Conservation (phyloP, 2,888 invertebrate species). For the Tetanocera ferruginea region DNA sequence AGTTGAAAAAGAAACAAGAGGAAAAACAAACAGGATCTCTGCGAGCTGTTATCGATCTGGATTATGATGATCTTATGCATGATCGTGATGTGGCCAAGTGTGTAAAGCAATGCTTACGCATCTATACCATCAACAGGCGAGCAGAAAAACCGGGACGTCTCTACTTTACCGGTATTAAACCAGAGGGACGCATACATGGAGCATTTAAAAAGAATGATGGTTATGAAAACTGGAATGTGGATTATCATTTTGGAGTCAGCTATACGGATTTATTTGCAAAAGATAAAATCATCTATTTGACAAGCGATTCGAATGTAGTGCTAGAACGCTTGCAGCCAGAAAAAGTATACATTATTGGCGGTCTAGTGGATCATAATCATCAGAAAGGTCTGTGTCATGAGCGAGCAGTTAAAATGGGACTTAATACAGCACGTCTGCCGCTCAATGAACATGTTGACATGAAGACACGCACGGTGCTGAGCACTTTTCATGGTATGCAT, state of each 20-base stretch:
- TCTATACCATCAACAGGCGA: conserved; percentile 92
- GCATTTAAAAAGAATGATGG: conserved; percentile 87
- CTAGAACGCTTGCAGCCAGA: conserved; percentile 81
- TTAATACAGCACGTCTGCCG: conserved; percentile 88
- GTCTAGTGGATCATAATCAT: conserved; percentile 96
- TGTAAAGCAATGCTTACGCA: conserved; percentile 89
- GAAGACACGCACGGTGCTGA: conserved; percentile 93
- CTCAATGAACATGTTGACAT: conserved; percentile 90
- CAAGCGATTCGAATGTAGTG: conserved; percentile 93
- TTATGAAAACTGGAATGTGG: conserved; percentile 92
- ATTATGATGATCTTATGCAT: conserved; percentile 92
- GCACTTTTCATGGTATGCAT: conserved; percentile 89
- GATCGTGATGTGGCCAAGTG: conserved; percentile 90
- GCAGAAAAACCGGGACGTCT: conserved; percentile 84
- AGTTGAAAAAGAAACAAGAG: conserved; percentile 73
- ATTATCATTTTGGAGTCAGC: conserved; percentile 77
- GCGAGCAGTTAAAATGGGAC: conserved; percentile 82
- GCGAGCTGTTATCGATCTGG: conserved; percentile 85
- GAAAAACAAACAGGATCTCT: conserved; percentile 70
- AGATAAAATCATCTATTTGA: conserved; percentile 88
- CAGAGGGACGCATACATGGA: conserved; percentile 77
- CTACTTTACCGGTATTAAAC: conserved; percentile 82
- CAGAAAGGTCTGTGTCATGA: conserved; percentile 93
- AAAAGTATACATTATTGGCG: conserved; percentile 94
- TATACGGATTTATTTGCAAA: conserved; percentile 82